Conservation (phyloP, 2,888 invertebrate species). For the Catocala sponsa region DNA sequence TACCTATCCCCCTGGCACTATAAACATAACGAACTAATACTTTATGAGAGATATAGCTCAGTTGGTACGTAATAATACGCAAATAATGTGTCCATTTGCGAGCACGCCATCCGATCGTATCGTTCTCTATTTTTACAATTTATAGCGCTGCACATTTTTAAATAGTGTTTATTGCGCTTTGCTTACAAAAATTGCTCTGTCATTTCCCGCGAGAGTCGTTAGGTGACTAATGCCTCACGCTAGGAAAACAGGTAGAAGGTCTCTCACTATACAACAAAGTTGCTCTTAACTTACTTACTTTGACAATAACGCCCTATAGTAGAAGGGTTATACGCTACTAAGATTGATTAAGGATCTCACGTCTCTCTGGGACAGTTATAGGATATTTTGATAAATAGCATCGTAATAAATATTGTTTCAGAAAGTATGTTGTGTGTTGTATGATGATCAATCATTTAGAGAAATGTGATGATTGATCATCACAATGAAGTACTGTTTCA, state of each 20-base stretch:
- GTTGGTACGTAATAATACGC: background rate
- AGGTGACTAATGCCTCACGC: background rate
- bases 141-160: slow-evolving; percentile 2
- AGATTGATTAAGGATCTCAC: slow-evolving; percentile 3
- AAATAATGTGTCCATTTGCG: no score
- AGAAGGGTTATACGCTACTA: background rate
- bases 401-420: background rate
- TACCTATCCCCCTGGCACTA: no score
- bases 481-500: no score
- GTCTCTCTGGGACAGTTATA: background rate
- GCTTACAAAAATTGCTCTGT: background rate
- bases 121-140: slow-evolving; percentile 16
- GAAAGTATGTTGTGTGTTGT: no score
- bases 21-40: no score
- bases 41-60: no score
- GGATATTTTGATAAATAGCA: background rate
- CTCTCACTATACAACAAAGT: background rate
- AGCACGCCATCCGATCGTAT: slow-evolving; percentile 8
- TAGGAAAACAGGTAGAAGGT: slow-evolving; percentile 1
- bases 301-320: background rate
- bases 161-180: slow-evolving; percentile 7
- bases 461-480: no score
- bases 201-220: slow-evolving; percentile 3
- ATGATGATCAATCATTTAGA: no score
- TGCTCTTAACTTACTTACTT: slow-evolving; percentile 1